Evolutionary conservation across 2,113 vertebrate genomes (phyloP).

Genomic region (Cinclus cinclus): DNA sequence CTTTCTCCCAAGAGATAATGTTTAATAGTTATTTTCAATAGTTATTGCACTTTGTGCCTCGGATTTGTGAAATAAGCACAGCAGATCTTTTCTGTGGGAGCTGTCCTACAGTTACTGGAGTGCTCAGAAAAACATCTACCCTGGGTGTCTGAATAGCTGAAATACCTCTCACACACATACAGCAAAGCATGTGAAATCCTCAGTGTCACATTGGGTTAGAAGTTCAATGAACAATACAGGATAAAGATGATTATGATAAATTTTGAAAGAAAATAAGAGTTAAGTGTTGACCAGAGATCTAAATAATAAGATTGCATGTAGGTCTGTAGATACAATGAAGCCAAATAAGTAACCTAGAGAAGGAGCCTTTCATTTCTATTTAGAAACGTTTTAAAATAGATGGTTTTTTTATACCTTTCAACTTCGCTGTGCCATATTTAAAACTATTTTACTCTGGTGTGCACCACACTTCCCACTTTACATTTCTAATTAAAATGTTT

Average conservation of each 20-base stretch:
- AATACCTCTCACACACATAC: background rate
- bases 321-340: background rate
- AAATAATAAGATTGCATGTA: background rate
- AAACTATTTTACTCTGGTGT: conserved; percentile 53
- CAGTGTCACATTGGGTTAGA: background rate
- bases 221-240: conserved; percentile 4
- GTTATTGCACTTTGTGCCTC: background rate
- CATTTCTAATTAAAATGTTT: conserved; percentile 87
- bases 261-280: conserved; percentile 32
- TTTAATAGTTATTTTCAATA: conserved; percentile 11
- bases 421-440: background rate
- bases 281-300: background rate
- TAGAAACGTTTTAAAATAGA: conserved; percentile 3
- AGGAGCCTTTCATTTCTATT: background rate
- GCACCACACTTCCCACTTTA: conserved; percentile 73
- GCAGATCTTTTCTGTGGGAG: background rate
- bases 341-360: background rate
- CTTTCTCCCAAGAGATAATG: background rate
- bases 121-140: background rate
- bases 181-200: background rate
- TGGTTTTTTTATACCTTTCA: background rate
- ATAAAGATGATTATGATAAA: background rate
- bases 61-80: conserved; percentile 27
- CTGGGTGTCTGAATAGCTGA: background rate
- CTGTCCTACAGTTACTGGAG: background rate